Evolutionary conservation across 2,113 vertebrate genomes (phyloP).

Genomic region (Calidris pugnax): DNA sequence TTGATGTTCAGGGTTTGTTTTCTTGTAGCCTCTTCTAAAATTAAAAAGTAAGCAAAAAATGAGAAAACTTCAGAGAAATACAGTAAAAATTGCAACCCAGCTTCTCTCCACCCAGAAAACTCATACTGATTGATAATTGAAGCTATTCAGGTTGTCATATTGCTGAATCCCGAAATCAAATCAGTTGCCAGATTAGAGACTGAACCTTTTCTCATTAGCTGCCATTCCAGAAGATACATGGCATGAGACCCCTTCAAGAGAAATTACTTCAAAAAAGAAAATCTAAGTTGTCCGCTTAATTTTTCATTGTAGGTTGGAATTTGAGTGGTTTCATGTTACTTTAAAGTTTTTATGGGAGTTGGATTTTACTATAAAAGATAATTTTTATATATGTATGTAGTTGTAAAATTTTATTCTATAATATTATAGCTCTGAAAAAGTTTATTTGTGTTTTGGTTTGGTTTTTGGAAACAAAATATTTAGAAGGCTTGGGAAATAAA

Average conservation of each 20-base stretch:
- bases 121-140: background rate
- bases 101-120: background rate
- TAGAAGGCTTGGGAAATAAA: background rate
- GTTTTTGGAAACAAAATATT: background rate
- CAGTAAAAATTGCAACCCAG: background rate
- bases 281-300: background rate
- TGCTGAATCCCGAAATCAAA: background rate
- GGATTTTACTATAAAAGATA: background rate
- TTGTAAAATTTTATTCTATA: background rate
- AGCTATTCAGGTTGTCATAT: background rate
- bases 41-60: background rate
- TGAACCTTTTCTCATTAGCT: background rate
- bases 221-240: background rate
- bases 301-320: background rate
- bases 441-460: background rate
- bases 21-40: background rate
- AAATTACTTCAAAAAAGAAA: background rate
- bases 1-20: background rate
- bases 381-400: background rate
- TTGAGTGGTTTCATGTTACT: background rate
- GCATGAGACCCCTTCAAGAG: background rate
- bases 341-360: background rate
- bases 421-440: background rate
- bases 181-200: background rate
- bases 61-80: background rate